A percentile compares a stretch with the other conserved stretches of the same genome.
Conservation (phyloP, 2,888 invertebrate genomes). For the Adineta ricciae region DNA sequence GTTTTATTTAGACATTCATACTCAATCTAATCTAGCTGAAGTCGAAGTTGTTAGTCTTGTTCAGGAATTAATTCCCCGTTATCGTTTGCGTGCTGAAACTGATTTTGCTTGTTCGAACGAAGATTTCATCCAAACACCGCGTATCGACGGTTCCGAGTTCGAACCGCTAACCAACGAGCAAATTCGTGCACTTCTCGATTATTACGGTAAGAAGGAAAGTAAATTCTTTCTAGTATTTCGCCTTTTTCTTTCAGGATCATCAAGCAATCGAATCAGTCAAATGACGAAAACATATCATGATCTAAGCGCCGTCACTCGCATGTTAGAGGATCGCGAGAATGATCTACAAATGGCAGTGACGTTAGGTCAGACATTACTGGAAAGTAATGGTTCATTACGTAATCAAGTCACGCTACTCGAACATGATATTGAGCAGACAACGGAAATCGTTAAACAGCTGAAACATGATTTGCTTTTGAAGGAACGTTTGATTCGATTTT, state of each 20-base stretch:
- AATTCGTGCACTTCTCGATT: not conserved
- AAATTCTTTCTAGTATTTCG: not conserved
- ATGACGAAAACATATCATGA: slow-evolving; percentile 19
- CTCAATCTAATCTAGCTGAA: slow-evolving; percentile 2
- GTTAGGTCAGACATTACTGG: not conserved
- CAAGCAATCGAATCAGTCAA: not conserved
- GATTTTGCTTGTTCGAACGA: slow-evolving; percentile 3
- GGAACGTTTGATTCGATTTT: not conserved
- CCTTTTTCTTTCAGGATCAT: not conserved
- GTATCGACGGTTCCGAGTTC: not conserved
- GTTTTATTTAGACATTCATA: slow-evolving; percentile 20
- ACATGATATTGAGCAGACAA: slow-evolving; percentile 16
- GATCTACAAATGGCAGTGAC: not conserved
- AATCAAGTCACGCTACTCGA: not conserved
- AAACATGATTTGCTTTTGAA: slow-evolving; percentile 19
- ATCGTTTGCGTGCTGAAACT: slow-evolving; percentile 6
- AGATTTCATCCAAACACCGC: slow-evolving; percentile 18
- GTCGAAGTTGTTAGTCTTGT: not conserved
- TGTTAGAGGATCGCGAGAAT: slow-evolving; percentile 4
- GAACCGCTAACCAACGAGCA: not conserved
- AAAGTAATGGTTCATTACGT: slow-evolving; percentile 14
- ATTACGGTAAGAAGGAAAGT: not conserved
- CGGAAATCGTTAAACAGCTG: not conserved
- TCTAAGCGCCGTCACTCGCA: not conserved
- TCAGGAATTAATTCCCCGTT: not conserved